Evolutionary conservation across 2,888 invertebrate species (phyloP).

Genomic region (Chirona hameri): DNA sequence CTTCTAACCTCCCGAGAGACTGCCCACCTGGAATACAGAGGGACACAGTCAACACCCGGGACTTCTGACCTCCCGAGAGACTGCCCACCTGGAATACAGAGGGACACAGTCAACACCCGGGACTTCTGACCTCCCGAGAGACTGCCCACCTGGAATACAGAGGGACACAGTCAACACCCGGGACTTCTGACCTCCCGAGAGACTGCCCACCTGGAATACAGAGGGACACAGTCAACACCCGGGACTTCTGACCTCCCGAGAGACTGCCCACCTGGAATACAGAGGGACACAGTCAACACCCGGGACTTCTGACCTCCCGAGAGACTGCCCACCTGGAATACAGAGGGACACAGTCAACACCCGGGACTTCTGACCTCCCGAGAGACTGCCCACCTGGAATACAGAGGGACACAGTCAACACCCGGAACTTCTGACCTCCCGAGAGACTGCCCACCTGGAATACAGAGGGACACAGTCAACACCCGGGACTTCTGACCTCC

Average conservation of each 20-base stretch:
- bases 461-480: slow-evolving; percentile 91
- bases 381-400: slow-evolving; percentile 86
- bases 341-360: slow-evolving; percentile 96
- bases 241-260: slow-evolving; percentile 97
- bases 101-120: slow-evolving; percentile 87
- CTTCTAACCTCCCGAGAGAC: slow-evolving; percentile 97
- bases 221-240: slow-evolving; percentile 94
- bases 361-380: slow-evolving; percentile 97
- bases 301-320: slow-evolving; percentile 52
- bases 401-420: slow-evolving; percentile 72
- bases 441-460: slow-evolving; percentile 86
- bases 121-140: slow-evolving; percentile 99
- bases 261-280: slow-evolving; percentile 85
- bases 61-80: slow-evolving; percentile 58
- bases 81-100: slow-evolving; percentile 89
- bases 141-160: slow-evolving; percentile 84
- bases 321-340: slow-evolving; percentile 80
- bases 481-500: slow-evolving; percentile 99
- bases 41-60: slow-evolving; percentile 60
- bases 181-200: slow-evolving; percentile 56
- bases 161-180: slow-evolving; percentile 64
- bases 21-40: slow-evolving; percentile 84
- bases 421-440: too few species aligned
- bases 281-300: slow-evolving; percentile 67
- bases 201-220: slow-evolving; percentile 82